Evolutionary conservation across 2,888 invertebrate species (phyloP).

Genomic region (Pseudococcus longispinus): DNA sequence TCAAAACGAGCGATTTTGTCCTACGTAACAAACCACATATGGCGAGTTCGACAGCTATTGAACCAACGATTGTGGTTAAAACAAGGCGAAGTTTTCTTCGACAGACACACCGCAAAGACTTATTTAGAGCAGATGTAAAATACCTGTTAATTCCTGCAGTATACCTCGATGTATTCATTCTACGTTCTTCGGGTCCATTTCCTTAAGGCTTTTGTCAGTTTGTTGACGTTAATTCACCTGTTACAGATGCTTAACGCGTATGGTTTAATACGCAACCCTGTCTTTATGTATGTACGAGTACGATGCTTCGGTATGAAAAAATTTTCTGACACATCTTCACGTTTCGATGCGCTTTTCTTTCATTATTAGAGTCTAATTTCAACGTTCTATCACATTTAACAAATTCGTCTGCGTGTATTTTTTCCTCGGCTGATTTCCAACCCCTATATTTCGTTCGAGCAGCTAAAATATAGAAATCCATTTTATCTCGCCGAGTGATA

Average conservation of each 20-base stretch:
- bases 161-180: constrained; percentile 44
- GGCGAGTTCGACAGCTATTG: constrained; percentile 37
- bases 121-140: constrained; percentile 55
- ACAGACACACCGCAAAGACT: constrained; percentile 51
- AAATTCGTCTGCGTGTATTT: not conserved
- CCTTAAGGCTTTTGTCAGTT: constrained; percentile 41
- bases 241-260: constrained; percentile 48
- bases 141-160: constrained; percentile 49
- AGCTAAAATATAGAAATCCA: not conserved
- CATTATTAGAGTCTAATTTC: not conserved
- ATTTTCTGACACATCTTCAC: constrained; percentile 22
- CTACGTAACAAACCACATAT: constrained; percentile 29
- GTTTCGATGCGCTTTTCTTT: constrained; percentile 23
- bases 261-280: constrained; percentile 23
- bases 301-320: not conserved
- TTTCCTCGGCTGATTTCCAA: not conserved
- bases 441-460: not conserved
- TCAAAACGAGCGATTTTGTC: constrained; percentile 29
- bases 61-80: constrained; percentile 35
- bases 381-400: not conserved
- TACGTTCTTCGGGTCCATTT: constrained; percentile 1
- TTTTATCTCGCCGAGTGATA: constrained; percentile 17
- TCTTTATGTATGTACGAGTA: not conserved
- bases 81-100: constrained; percentile 39
- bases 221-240: constrained; percentile 52